These are phyloP conservation scores for Xestia c-nigrum DNA, from an alignment of 2,888 invertebrate species.

Conservation along the genomic window DNA sequence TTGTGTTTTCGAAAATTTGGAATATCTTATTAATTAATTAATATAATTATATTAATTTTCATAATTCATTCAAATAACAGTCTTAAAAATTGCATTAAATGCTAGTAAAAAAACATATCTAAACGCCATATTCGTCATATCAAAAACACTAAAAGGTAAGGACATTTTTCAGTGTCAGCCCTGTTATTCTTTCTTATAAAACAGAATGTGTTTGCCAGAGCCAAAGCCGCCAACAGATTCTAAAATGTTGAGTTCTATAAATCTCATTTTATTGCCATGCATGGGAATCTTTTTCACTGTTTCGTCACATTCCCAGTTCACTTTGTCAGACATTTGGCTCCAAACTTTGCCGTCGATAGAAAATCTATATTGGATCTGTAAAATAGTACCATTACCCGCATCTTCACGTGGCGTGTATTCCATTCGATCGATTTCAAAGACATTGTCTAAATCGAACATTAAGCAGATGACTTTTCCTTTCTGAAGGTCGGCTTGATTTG, in stretches of 20 bases:
- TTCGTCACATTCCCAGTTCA: conserved; percentile 73
- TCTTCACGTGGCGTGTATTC: conserved; percentile 81
- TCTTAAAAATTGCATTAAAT: conserved; percentile 23
- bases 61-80: conserved; percentile 2
- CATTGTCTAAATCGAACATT: conserved; percentile 73
- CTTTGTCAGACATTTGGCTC: conserved; percentile 72
- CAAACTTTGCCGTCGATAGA: conserved; percentile 76
- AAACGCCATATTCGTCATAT: neutral
- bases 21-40: neutral
- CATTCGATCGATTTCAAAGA: conserved; percentile 75
- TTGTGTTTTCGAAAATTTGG: neutral
- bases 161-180: neutral
- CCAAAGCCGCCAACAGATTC: conserved; percentile 80
- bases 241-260: conserved; percentile 76
- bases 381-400: conserved; percentile 82
- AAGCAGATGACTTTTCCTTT: conserved; percentile 71
- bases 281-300: conserved; percentile 75
- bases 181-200: conserved; percentile 68
- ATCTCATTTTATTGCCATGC: conserved; percentile 72
- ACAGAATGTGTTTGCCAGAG: conserved; percentile 77
- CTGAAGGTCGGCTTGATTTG: conserved; percentile 65
- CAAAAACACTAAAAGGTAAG: conserved; percentile 1
- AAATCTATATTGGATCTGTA: conserved; percentile 75
- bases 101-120: neutral
- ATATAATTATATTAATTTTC: neutral